Evolutionary conservation across 2,113 vertebrate species (phyloP).

Genomic region (Sialia sialis): DNA sequence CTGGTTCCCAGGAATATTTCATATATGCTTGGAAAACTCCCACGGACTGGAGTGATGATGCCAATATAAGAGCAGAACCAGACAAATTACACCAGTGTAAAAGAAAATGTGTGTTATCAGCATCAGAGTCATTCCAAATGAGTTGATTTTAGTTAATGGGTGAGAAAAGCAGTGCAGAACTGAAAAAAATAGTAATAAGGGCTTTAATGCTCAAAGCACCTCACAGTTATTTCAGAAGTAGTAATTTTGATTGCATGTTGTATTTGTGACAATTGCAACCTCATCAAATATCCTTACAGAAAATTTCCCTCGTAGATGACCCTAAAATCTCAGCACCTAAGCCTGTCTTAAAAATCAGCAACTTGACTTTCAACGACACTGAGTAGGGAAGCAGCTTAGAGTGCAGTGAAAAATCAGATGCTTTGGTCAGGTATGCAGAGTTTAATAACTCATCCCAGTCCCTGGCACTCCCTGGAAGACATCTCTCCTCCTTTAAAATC

Average conservation of each 20-base stretch:
- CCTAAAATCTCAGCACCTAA: not conserved
- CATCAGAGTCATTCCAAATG: not conserved
- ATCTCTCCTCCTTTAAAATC: not conserved
- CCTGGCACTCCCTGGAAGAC: not conserved
- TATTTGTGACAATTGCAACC: not conserved
- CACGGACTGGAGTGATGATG: not conserved
- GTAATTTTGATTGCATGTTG: not conserved
- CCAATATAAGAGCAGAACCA: not conserved
- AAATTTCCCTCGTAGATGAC: not conserved
- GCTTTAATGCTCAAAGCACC: not conserved
- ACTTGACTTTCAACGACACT: not conserved
- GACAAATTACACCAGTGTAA: not conserved
- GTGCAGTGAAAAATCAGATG: not conserved
- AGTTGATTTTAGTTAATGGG: not conserved
- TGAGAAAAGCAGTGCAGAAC: not conserved
- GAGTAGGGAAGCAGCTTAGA: not conserved
- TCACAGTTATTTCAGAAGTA: not conserved
- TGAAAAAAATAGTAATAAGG: fast-evolving
- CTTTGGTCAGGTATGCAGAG: not conserved
- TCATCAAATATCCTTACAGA: not conserved
- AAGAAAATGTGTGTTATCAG: not conserved
- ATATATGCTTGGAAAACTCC: not conserved
- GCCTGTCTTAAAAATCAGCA: not conserved
- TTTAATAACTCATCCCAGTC: not conserved
- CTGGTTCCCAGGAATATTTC: not conserved